Percentiles rank a stretch among this genome's conserved stretches.
Evolutionary conservation across 2,113 vertebrate genomes (phyloP).

Genomic region (Python bivittatus): DNA sequence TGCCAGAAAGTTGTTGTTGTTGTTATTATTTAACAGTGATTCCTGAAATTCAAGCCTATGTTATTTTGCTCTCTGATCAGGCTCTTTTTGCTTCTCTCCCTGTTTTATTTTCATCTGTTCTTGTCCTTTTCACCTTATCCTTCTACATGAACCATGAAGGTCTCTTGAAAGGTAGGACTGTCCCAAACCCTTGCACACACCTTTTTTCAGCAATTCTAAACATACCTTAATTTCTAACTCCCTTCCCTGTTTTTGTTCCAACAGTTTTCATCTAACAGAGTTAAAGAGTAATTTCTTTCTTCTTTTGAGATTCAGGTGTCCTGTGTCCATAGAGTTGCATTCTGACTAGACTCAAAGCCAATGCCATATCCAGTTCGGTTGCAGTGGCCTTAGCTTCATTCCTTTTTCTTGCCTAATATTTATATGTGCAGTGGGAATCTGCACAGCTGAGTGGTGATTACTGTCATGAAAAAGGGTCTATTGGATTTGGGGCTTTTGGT

Average conservation of each 20-base stretch:
- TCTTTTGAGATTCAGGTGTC: background rate
- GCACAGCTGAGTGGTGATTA: background rate
- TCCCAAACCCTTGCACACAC: conserved; percentile 50
- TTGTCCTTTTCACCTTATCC: conserved; percentile 71
- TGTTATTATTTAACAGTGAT: conserved; percentile 17
- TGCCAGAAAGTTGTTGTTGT: conserved; percentile 16
- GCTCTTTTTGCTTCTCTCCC: conserved; percentile 69
- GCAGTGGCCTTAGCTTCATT: background rate
- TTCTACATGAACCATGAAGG: conserved; percentile 76
- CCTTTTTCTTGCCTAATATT: conserved; percentile 20
- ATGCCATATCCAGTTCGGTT: background rate
- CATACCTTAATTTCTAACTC: background rate
- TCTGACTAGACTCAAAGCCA: conserved; percentile 21
- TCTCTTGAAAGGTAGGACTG: conserved; percentile 85
- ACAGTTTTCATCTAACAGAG: conserved; percentile 54
- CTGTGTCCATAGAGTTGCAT: background rate
- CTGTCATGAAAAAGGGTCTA: background rate
- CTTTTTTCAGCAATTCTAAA: conserved; percentile 45
- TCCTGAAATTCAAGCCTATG: conserved; percentile 54
- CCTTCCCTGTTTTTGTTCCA: background rate
- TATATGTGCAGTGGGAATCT: background rate
- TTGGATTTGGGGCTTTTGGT: background rate
- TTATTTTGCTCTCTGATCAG: conserved; percentile 62
- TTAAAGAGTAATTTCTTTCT: conserved; percentile 39
- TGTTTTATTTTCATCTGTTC: conserved; percentile 72